Base-by-base conservation (phyloP, 2,797 vertebrate genomes). In the Eulemur rubriventer region DNA sequence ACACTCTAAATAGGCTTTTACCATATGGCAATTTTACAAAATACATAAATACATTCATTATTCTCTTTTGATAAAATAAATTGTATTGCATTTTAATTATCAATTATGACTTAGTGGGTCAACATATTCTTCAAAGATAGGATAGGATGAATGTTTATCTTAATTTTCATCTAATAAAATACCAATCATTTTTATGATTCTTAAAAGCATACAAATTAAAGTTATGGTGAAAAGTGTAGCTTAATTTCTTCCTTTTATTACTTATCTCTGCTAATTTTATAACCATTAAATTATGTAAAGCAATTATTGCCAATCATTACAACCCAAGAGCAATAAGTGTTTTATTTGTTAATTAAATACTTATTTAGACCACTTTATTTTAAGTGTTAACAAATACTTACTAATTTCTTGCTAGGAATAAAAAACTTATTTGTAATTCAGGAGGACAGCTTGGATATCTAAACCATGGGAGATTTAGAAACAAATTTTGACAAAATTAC, bases 261-360 rank as follows among this genome's bases (percentile, higher is more conserved):
- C 50, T 96, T 82, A 48, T 83, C 46, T 41, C 0, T 97, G 65
- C 79, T 97, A 95, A 97, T 97, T 97, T 85, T 26, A 84, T 89
- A 95, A 69, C 50, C 33, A 91, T 96, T 96, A 93, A 67, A 92
- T 84, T 92, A 16, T 33, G 2, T 89, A 76, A 96, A 92, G 46
- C 18, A 98, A 83, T 96, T 97, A 98, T 28, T 97, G 65, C 28
- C 95, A 98, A 97, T 97, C 84, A 96, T 95, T 97, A 87, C 38
- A 97, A 55, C 12, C 82, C 83, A 92, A 97, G 91, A 97, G 75
- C 35, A 97, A 50, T 95, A 89, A 97, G 5, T 95, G 16, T 96
- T 98, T 97, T 95, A 94, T 97, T 98, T 97, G 38, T 91, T 98
- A 97, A 97, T 97, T 95, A 96, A 96, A 96, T 95, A 41, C 0